Evolutionary conservation across 2,113 vertebrate genomes (phyloP), one percentile per base, ranked within the genome.

Genomic region (Clinocottus analis): DNA sequence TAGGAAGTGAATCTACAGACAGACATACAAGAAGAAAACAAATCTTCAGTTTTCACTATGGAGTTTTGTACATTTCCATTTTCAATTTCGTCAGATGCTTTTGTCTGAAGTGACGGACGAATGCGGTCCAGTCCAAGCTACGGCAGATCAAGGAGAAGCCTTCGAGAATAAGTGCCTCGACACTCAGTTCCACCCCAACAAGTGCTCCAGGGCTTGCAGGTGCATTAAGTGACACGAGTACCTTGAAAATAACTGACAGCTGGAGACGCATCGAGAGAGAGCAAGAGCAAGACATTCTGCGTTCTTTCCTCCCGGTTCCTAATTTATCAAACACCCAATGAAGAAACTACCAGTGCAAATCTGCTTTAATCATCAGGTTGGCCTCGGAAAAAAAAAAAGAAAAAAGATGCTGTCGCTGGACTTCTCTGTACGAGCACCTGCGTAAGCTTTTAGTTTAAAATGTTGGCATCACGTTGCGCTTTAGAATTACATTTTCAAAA

Each of bases 391-490:
- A 19, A 37, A 43, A 43, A 13, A 8, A 9, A 2, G 5, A 78
- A 70, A 45, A 79, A 72, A 14, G 4, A 21, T 41, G 16, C 41
- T 9, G 13, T 33, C 25, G 13, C 58, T 78, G 47, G 66, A 64
- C 47, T 23, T 55, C 35, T 75, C 47, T 41, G 7, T 62, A 53
- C 12, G 2, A 23, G 4, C 25, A 39, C 31, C 67, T 45, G 62
- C 10, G 3, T 56, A 47, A 56, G 63, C 59, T 73, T 62, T 74
- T 58, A 61, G 41, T 66, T 25, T 23, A 0, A 59, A 61, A 58
- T 55, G 60, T 75, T 79, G 49, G 43, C 65, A 37, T 23, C 14
- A n/a, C 14, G 56, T 62, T 76, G 45, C 33, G 11, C 43, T 76
- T 67, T 41, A 67, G 43, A 62, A n/a, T 23, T 51, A 43, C 16